Base-by-base conservation (phyloP, 2,797 vertebrate species). In the Ficedula albicollis region DNA sequence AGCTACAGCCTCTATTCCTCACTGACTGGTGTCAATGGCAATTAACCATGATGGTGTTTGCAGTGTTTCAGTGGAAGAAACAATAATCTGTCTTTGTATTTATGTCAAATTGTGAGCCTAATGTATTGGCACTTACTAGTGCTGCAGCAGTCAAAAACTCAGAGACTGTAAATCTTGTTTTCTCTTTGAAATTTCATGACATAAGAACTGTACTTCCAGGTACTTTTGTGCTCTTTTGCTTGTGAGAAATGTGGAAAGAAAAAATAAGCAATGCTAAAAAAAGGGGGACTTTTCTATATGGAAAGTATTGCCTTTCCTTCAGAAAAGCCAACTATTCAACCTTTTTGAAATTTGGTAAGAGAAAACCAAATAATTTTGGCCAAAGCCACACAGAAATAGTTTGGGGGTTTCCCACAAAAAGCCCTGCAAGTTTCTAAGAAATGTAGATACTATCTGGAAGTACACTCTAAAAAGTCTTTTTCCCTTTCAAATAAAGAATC, bases 321-420 rank as follows among this genome's bases (percentile, higher is more conserved):
- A 68, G 51, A 94, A 96, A 93, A 85, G 86, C 90, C 93, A 96
- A 90, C 64, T 96, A 95, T 95, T 95, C 91, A 97, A 95, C 41
- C 56, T 93, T 96, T 96, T 83, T 83, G 86, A 93, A 96, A 95
- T 93, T 90, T 87, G 93, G 92, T 96, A 96, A 89, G 52, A 95
- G 54, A 94, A 96, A 97, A 80, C 92, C 81, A 89, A 93, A 80
- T 66, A 78, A 62, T 85, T 97, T 96, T 88, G 77, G 67, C 88
- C 94, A 95, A 94, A 96, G 93, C 89, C 86, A 90, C 88, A 96
- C 54, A 84, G 78, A 95, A 96, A 92, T 91, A 94, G 58, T 96
- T 87, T 78, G 72, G 92, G 95, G 95, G 72, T 97, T 97, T 95
- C 94, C 91, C 69, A 54, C 93, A 96, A 96, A 94, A 94, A 94